A percentile compares a stretch with the other conserved stretches of the same genome.
Conservation (phyloP, 2,113 vertebrate genomes). For the Thinocorus orbignyianus region DNA sequence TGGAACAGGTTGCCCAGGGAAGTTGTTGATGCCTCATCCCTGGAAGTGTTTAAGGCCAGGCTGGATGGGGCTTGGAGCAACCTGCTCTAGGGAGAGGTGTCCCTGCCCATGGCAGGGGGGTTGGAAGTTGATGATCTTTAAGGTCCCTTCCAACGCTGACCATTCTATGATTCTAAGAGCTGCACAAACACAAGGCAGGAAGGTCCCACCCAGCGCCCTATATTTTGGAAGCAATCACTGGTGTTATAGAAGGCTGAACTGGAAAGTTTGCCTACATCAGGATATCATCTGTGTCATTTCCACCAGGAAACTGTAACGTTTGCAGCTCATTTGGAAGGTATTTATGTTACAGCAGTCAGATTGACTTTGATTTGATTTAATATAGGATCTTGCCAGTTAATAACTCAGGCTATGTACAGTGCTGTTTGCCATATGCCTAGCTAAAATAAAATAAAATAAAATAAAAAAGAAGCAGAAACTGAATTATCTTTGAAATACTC, state of each 20-base stretch:
- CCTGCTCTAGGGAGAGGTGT: too few species aligned
- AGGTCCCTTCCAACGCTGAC: too few species aligned
- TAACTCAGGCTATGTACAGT: not conserved
- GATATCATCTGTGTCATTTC: not conserved
- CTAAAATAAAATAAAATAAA: not conserved
- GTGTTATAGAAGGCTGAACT: not conserved
- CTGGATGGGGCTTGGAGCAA: too few species aligned
- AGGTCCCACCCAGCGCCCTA: not conserved
- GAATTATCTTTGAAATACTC: not conserved
- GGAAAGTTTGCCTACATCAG: slow-evolving; percentile 3
- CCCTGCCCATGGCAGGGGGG: too few species aligned
- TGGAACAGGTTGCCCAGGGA: too few species aligned
- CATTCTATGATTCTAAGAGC: not conserved
- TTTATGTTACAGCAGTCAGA: not conserved
- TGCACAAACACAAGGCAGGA: not conserved
- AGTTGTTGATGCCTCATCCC: too few species aligned
- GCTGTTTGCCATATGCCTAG: not conserved
- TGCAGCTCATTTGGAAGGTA: not conserved
- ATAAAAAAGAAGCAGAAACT: not conserved
- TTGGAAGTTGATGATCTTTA: too few species aligned
- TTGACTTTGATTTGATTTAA: slow-evolving; percentile 21
- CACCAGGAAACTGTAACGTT: not conserved
- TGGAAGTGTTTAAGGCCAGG: too few species aligned
- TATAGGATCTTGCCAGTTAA: not conserved
- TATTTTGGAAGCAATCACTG: not conserved